These are phyloP conservation scores for Lapara coniferarum DNA, from an alignment of 2,888 invertebrate species.

Conservation along the genomic window DNA sequence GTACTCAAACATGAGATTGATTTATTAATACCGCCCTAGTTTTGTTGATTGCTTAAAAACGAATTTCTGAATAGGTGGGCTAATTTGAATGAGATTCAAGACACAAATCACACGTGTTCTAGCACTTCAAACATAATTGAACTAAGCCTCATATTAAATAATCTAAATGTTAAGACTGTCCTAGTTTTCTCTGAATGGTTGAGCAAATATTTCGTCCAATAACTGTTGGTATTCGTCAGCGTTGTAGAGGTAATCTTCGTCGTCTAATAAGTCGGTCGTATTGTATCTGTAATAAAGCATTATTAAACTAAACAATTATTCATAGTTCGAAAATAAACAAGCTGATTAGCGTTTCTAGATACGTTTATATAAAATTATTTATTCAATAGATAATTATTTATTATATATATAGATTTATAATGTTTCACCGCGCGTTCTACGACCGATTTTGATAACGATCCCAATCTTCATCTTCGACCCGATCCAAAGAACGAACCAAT, in stretches of 20 bases:
- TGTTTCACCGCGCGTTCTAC: too few species aligned
- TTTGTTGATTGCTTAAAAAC: neutral
- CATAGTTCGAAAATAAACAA: too few species aligned
- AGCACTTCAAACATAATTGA: conserved; percentile 7
- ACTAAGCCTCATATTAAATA: conserved; percentile 10
- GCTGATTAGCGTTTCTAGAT: too few species aligned
- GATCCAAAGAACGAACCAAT: too few species aligned
- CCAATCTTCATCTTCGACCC: too few species aligned
- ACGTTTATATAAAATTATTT: too few species aligned
- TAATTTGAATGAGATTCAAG: neutral
- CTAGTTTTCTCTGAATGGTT: conserved; percentile 76
- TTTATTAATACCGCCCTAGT: too few species aligned
- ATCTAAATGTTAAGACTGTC: neutral
- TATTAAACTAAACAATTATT: neutral
- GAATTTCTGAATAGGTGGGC: neutral
- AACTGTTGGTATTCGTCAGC: conserved; percentile 76
- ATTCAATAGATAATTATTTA: too few species aligned
- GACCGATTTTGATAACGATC: too few species aligned
- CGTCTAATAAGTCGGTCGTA: conserved; percentile 57
- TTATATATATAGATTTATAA: too few species aligned
- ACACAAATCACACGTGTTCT: neutral
- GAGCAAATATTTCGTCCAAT: conserved; percentile 80
- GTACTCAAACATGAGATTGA: too few species aligned
- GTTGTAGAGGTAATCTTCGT: conserved; percentile 75
- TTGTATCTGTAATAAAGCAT: conserved; percentile 61